phyloP scores from a whole-genome alignment of 2,888 invertebrate genomes.

The Lasioglossum morio region DNA sequence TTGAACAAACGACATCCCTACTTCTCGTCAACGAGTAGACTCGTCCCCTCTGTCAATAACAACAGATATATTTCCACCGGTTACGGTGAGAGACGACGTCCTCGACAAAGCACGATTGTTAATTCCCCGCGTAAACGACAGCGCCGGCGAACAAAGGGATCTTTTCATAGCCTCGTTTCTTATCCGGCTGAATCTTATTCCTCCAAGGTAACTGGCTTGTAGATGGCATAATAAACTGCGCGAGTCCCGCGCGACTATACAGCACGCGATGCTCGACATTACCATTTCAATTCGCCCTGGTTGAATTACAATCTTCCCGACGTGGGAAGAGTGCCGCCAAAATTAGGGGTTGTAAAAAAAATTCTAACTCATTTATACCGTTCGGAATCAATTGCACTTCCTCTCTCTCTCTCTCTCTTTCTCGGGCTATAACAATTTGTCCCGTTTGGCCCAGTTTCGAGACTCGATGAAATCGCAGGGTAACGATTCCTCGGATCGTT shows the following conservation, averaged over 20 bases:
- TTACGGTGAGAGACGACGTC: background rate
- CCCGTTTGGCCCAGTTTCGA: background rate
- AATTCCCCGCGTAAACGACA: conserved; percentile 5
- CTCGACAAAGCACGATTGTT: conserved; percentile 3
- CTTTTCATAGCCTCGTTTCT: background rate
- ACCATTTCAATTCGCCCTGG: background rate
- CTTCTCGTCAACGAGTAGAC: background rate
- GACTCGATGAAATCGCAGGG: background rate
- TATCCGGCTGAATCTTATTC: background rate
- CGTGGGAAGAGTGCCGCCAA: background rate
- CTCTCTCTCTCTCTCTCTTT: background rate
- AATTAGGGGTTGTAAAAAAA: background rate
- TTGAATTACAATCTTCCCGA: background rate
- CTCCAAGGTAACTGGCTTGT: conserved; percentile 2
- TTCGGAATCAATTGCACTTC: background rate
- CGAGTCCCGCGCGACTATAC: background rate
- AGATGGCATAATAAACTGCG: conserved; percentile 6
- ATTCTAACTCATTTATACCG: background rate
- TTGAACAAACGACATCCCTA: background rate
- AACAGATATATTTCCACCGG: background rate
- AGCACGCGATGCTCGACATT: background rate
- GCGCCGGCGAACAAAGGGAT: background rate
- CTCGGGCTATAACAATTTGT: background rate
- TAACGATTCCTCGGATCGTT: background rate
- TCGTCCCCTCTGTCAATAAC: background rate